phyloP scores from a whole-genome alignment of 2,113 vertebrate genomes.

The Xyrauchen texanus region DNA sequence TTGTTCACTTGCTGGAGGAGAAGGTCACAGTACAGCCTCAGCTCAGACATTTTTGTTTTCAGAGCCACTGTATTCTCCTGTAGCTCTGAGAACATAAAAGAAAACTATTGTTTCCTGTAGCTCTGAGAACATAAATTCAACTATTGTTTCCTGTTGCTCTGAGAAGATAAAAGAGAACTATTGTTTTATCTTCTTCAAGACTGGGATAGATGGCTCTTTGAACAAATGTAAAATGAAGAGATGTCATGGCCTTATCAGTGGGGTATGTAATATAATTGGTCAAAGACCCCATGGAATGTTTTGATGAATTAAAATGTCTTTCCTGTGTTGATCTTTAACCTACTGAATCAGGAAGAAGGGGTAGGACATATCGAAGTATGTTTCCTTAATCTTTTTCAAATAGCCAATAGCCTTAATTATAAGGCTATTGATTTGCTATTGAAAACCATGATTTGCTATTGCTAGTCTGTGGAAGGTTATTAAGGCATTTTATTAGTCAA shows the following conservation, averaged over 20 bases:
- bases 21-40: conserved; percentile 95
- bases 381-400: no score
- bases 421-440: no score
- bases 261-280: neutral
- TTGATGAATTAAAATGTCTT: neutral
- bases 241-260: neutral
- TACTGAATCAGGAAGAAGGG: neutral
- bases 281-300: neutral
- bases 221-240: neutral
- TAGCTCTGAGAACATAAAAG: conserved; percentile 77
- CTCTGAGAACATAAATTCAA: neutral
- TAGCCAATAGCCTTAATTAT: no score
- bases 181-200: neutral
- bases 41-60: conserved; percentile 96
- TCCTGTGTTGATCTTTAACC: neutral
- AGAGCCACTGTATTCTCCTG: conserved; percentile 92
- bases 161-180: neutral
- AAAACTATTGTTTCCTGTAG: neutral
- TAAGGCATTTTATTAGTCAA: neutral
- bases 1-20: conserved; percentile 96
- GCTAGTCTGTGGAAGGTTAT: neutral
- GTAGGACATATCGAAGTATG: no score
- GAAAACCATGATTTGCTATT: neutral
- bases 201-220: neutral
- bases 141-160: no score